A percentile compares a stretch with the other conserved stretches of the same genome.
Evolutionary conservation across 2,888 invertebrate species (phyloP).

Genomic region (Syrphus vitripennis): DNA sequence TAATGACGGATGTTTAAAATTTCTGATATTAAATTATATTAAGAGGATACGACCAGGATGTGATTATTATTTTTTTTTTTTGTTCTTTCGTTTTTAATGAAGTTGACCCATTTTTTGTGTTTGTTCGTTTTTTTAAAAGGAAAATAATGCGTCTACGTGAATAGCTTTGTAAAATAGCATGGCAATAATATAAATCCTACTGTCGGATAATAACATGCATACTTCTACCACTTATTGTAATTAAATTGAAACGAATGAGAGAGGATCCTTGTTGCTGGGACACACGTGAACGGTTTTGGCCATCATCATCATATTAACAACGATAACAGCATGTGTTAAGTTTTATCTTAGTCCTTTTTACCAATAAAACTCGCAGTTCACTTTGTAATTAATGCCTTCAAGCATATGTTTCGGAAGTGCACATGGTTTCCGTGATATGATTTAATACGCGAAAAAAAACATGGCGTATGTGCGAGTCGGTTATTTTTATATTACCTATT

Average conservation of each 20-base stretch:
- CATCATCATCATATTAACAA: constrained; percentile 13
- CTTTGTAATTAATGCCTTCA: constrained; percentile 38
- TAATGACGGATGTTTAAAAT: constrained; percentile 7
- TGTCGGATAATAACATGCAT: neutral
- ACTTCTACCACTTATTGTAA: neutral
- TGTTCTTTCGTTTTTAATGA: constrained; percentile 5
- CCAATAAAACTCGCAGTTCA: constrained; percentile 18
- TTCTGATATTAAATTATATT: constrained; percentile 14
- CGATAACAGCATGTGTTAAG: constrained; percentile 29
- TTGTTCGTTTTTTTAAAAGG: neutral
- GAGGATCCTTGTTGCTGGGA: neutral
- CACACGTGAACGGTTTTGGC: neutral
- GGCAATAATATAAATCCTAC: neutral
- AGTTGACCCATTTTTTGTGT: constrained; percentile 12
- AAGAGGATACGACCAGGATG: constrained; percentile 17
- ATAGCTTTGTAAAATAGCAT: neutral
- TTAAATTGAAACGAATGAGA: constrained; percentile 6
- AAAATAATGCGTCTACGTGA: neutral
- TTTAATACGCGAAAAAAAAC: neutral
- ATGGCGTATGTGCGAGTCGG: neutral
- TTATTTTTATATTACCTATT: neutral
- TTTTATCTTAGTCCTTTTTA: neutral
- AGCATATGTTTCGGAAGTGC: constrained; percentile 36
- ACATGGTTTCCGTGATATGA: neutral
- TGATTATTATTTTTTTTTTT: neutral